Conservation (phyloP, 1,140 invertebrate species). For the Aphelenchoides fujianensis region DNA sequence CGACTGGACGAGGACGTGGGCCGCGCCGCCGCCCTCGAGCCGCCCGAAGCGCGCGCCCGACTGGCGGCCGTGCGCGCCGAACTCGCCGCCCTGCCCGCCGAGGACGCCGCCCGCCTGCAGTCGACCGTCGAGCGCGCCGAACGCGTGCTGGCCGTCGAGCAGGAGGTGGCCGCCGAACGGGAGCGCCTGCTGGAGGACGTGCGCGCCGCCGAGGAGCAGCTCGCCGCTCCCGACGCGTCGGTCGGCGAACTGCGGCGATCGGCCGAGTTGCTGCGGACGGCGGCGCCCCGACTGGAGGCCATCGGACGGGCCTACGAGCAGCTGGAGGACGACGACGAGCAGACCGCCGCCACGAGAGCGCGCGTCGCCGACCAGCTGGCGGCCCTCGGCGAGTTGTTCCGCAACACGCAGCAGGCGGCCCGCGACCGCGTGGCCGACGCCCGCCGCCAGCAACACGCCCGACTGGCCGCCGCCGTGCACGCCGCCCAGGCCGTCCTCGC, state of each 20-base stretch:
- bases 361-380: constrained; percentile 7
- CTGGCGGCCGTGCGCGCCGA: no score
- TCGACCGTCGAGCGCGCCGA: background rate
- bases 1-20: no score
- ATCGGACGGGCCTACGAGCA: background rate
- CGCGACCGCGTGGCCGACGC: background rate
- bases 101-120: no score
- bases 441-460: background rate
- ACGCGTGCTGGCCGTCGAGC: background rate
- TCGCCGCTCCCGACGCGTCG: background rate
- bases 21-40: no score
- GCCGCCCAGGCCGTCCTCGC: background rate
- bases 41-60: no score
- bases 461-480: background rate
- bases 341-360: background rate
- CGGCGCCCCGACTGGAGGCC: background rate
- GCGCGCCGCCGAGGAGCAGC: background rate
- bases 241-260: background rate
- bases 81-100: no score
- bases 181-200: background rate
- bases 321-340: background rate
- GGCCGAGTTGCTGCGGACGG: background rate
- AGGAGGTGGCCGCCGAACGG: background rate
- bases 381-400: constrained; percentile 8
- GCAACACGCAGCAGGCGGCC: background rate